phyloP scores from a whole-genome alignment of 2,113 vertebrate genomes.

The Ahaetulla prasina region DNA sequence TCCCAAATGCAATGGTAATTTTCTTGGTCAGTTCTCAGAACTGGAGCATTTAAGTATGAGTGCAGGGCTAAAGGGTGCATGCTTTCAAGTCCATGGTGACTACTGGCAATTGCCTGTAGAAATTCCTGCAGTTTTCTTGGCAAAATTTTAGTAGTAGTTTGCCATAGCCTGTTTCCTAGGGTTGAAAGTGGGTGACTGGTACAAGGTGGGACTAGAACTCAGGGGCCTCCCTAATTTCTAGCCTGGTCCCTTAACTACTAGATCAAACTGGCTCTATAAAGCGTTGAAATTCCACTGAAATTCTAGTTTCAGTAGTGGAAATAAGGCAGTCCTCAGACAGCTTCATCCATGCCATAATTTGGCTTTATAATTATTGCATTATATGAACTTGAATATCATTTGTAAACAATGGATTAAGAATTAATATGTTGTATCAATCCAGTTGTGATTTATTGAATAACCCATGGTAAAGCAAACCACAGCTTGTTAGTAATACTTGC shows the following conservation, averaged over 20 bases:
- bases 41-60: not conserved
- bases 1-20: slow-evolving; percentile 11
- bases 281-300: not conserved
- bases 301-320: not conserved
- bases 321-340: not conserved
- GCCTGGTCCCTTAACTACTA: not conserved
- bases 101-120: not conserved
- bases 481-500: not conserved
- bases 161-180: not conserved
- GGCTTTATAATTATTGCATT: not conserved
- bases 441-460: not conserved
- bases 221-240: not conserved
- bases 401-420: not conserved
- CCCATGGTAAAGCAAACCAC: not conserved
- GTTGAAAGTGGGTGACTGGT: not conserved
- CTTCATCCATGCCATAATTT: not conserved
- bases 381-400: not conserved
- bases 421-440: not conserved
- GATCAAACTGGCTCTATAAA: not conserved
- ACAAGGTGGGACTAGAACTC: not conserved
- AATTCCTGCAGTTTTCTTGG: not conserved
- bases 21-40: not conserved
- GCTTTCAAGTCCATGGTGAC: not conserved
- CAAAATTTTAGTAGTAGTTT: not conserved
- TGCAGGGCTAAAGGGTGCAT: not conserved